These are phyloP conservation scores for Orycteropus afer DNA, from an alignment of 2,113 vertebrate species.

Conservation along the genomic window DNA sequence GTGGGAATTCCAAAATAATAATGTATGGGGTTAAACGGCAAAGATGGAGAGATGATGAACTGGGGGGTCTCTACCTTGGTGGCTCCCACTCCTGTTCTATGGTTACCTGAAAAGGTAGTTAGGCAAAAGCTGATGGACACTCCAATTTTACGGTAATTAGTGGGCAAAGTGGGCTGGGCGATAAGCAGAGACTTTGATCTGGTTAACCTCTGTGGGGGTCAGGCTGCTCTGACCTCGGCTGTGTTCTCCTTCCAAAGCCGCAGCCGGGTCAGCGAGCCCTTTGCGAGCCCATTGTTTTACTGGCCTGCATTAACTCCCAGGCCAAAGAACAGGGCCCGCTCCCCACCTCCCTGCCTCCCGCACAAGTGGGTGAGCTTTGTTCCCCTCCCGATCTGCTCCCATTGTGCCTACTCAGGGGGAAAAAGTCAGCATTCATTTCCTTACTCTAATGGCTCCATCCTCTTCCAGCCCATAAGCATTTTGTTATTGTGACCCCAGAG, in stretches of 20 bases:
- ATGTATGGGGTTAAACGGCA: neutral
- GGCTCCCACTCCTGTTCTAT: conserved; percentile 38
- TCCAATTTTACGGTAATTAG: conserved; percentile 86
- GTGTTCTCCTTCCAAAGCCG: conserved; percentile 82
- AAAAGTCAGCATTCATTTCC: conserved; percentile 84
- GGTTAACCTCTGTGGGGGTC: conserved; percentile 88
- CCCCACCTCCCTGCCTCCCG: conserved; percentile 29
- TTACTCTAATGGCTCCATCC: conserved; percentile 86
- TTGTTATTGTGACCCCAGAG: conserved; percentile 85
- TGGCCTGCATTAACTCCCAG: conserved; percentile 88
- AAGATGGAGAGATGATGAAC: neutral
- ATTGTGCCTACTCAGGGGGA: conserved; percentile 79
- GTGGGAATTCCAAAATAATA: neutral
- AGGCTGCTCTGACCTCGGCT: conserved; percentile 85
- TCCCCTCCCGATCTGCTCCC: conserved; percentile 76
- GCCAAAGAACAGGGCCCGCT: conserved; percentile 76
- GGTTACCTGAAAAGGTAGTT: conserved; percentile 82
- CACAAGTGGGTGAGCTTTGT: conserved; percentile 86
- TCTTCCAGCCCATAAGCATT: conserved; percentile 85
- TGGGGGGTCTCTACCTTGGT: neutral
- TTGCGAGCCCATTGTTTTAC: conserved; percentile 87
- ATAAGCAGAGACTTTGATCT: conserved; percentile 88
- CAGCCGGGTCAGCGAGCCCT: conserved; percentile 85
- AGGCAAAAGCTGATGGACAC: conserved; percentile 71
- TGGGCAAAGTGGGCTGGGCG: conserved; percentile 80